These are phyloP conservation scores for Grammomys dolichurus DNA, from an alignment of 2,113 vertebrate genomes.

Conservation along the genomic window DNA sequence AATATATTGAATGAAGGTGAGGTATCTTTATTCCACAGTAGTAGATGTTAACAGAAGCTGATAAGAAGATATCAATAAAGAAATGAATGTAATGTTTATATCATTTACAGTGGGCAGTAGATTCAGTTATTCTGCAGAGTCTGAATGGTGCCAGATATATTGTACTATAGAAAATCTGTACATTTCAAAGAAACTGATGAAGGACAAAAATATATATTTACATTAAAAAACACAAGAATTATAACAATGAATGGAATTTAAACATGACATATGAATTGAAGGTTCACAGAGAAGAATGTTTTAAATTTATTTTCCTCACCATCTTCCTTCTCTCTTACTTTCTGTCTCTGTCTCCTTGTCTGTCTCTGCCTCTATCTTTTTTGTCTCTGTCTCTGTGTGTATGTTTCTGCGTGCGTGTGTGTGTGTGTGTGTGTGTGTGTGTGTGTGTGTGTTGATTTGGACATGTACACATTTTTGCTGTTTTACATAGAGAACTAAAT, in stretches of 20 bases:
- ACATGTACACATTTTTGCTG: background rate
- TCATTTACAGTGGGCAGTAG: no score
- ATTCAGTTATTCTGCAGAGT: no score
- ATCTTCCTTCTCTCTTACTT: background rate
- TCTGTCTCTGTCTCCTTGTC: background rate
- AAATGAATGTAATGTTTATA: no score
- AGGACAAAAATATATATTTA: background rate
- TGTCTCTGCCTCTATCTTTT: background rate
- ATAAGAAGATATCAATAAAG: no score
- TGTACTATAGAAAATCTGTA: background rate
- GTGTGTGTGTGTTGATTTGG: no score
- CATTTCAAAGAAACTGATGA: background rate
- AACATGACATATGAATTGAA: background rate
- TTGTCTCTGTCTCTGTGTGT: no score
- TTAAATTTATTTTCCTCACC: background rate
- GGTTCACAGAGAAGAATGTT: background rate
- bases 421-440: no score
- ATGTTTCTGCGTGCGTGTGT: background rate
- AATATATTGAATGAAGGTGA: no score
- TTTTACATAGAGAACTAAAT: background rate
- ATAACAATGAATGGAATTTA: background rate
- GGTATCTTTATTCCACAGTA: no score
- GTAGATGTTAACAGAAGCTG: no score
- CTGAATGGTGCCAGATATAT: no score
- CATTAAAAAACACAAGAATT: background rate